phyloP scores from a whole-genome alignment of 1,140 invertebrate species.

The Penaeus chinensis region DNA sequence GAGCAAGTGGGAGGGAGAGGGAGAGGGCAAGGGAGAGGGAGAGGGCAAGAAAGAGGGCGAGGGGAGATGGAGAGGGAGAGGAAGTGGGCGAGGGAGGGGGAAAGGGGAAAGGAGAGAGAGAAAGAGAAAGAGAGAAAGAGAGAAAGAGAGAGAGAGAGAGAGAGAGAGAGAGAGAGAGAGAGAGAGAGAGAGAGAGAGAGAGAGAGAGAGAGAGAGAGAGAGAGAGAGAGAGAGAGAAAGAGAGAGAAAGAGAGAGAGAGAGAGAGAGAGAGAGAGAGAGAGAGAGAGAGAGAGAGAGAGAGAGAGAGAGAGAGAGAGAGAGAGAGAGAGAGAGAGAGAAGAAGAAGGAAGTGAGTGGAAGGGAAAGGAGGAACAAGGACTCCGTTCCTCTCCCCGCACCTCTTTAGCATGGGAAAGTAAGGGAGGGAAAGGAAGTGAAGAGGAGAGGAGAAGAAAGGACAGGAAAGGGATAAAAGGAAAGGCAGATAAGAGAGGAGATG shows the following conservation, averaged over 20 bases:
- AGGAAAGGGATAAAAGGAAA: too few relatives aligned
- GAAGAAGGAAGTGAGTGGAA: neutral
- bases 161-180: neutral
- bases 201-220: neutral
- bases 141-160: neutral
- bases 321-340: neutral
- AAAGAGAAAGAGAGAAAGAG: neutral
- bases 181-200: neutral
- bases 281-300: neutral
- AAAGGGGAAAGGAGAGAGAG: neutral
- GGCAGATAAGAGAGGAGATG: too few relatives aligned
- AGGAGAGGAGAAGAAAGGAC: too few relatives aligned
- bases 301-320: neutral
- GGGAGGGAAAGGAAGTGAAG: too few relatives aligned
- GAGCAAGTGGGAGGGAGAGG: neutral
- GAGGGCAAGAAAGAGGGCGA: neutral
- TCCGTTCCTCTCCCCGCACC: too few relatives aligned
- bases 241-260: slow-evolving; percentile 27
- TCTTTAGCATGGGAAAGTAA: too few relatives aligned
- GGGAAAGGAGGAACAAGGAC: too few relatives aligned
- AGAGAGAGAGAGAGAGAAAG: slow-evolving; percentile 24
- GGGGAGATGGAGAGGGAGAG: neutral
- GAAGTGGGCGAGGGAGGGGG: neutral
- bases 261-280: slow-evolving; percentile 8
- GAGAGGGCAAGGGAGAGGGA: too few relatives aligned